Evolutionary conservation across 2,113 vertebrate species (phyloP), one percentile per base, ranked within the genome.

Genomic region (Elephas maximus): DNA sequence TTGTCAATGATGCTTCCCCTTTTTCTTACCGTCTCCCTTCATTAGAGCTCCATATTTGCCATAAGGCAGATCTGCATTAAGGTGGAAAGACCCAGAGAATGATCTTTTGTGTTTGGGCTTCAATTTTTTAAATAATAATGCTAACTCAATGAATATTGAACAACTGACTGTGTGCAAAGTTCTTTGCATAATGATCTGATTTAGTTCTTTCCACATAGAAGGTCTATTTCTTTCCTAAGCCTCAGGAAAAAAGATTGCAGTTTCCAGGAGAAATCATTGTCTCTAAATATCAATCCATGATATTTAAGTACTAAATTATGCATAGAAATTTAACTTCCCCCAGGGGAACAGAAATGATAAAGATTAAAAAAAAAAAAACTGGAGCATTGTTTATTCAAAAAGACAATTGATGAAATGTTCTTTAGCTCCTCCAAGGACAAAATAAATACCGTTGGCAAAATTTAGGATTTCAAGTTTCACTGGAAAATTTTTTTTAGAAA

Each of bases 201-300:
- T 48, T 85, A 48, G 51, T 71, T 77, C 11, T 67, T 24, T 82
- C 23, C 30, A 53, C 30, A 83, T 12, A 74, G 37, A 81, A 88
- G 33, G 41, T 26, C 65, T 28, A 14, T 96, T 95, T 94, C 53
- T 73, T 90, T 57, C 53, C 85, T 84, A 78, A 90, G 41, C 15
- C 14, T 8, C n/a, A 51, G 90, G 37, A 60, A n/a, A 90, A 91
- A 92, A 79, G 8, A 17, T 60, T 81, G 3, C 44, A 33, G 17
- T 21, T 88, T 91, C 14, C 26, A 28, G 81, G 37, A 62, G 1
- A 45, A 83, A 5, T 33, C 23, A 76, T 45, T 48, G 10, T 80
- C 23, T 41, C 78, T 74, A 93, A 86, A 5, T 33, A 65, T 82
- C 71, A 81, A 48, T 60, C 48, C 3, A n/a, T 71, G 28, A 57